A percentile compares a stretch with the other conserved stretches of the same genome.
These are phyloP conservation scores for Sebastes variabilis DNA, from an alignment of 2,797 vertebrate species.

Conservation along the genomic window DNA sequence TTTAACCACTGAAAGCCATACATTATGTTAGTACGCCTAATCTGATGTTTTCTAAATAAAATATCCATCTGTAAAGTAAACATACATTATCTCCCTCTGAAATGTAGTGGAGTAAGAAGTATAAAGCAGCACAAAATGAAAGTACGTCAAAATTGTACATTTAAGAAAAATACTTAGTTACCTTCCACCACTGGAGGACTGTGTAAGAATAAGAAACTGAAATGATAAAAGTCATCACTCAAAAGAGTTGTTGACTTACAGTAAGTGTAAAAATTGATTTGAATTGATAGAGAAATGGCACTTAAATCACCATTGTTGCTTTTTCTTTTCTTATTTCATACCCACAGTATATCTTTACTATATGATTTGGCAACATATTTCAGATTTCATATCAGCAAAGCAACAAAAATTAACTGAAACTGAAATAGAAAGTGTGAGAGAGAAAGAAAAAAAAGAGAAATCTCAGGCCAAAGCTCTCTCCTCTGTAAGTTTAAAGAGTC, in stretches of 20 bases:
- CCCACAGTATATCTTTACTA: neutral
- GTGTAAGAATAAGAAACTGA: neutral
- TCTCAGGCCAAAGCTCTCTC: constrained; percentile 8
- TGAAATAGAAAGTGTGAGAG: neutral
- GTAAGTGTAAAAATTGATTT: neutral
- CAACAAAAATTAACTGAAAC: neutral
- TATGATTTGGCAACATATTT: neutral
- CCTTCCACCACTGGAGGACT: neutral
- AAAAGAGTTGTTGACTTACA: neutral
- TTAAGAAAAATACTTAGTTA: neutral
- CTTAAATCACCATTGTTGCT: neutral
- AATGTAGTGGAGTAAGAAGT: neutral
- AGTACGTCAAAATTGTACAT: neutral
- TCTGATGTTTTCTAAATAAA: neutral
- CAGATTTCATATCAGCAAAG: neutral
- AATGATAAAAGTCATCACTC: neutral
- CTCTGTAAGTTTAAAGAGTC: constrained; percentile 28
- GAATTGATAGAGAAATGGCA: neutral
- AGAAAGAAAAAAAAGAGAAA: neutral
- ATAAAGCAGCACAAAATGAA: neutral
- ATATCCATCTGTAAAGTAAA: neutral
- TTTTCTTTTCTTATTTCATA: neutral
- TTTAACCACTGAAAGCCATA: neutral
- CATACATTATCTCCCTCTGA: neutral
- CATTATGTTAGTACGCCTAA: neutral